Evolutionary conservation across 2,888 invertebrate species (phyloP).

Genomic region (Autographa gamma): DNA sequence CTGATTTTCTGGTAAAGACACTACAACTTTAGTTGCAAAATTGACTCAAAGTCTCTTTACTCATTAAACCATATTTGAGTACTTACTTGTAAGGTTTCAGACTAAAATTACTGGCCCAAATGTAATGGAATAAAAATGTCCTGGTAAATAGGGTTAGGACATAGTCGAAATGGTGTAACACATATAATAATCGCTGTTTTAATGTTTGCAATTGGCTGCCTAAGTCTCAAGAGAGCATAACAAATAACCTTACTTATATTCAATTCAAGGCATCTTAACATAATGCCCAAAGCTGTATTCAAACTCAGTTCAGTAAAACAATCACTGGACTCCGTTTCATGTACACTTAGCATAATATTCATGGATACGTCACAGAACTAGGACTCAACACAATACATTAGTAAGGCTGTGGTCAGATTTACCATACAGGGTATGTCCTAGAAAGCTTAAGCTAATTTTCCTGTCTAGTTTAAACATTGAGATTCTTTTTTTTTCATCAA

Average conservation of each 20-base stretch:
- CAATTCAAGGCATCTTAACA: constrained; percentile 18
- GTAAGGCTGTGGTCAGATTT: constrained; percentile 21
- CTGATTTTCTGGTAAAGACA: too few relatives aligned
- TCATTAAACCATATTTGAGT: too few relatives aligned
- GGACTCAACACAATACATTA: constrained; percentile 69
- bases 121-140: too few relatives aligned
- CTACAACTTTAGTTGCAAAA: too few relatives aligned
- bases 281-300: constrained; percentile 32
- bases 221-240: constrained; percentile 6
- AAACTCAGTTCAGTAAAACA: constrained; percentile 37
- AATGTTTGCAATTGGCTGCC: too few relatives aligned
- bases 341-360: constrained; percentile 37
- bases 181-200: too few relatives aligned
- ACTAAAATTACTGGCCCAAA: too few relatives aligned
- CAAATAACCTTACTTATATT: constrained; percentile 23
- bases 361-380: constrained; percentile 27
- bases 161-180: too few relatives aligned
- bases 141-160: neutral
- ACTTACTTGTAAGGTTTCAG: too few relatives aligned
- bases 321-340: constrained; percentile 39
- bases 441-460: neutral
- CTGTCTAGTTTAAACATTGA: too few relatives aligned
- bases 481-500: too few relatives aligned
- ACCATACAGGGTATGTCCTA: constrained; percentile 11
- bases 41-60: too few relatives aligned